Base-by-base conservation (phyloP, 2,113 vertebrate species). In the Perognathus longimembris region DNA sequence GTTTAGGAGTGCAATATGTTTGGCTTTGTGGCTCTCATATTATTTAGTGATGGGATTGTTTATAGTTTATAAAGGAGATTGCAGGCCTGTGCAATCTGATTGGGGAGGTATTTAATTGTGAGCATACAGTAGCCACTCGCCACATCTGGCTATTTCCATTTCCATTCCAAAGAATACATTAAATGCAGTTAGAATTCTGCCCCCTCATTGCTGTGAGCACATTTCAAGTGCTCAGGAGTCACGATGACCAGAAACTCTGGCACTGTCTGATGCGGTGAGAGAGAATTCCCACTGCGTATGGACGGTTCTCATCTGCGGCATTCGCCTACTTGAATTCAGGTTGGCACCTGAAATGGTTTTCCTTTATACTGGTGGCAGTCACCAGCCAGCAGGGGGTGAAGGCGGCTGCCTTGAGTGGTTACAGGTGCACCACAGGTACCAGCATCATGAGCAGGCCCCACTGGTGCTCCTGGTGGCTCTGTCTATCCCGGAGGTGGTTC, bases 141-240 rank as follows among this genome's bases (percentile, higher is more conserved):
- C 57, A 50, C 74, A 17, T n/a, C 66, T 75, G 38, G 57, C 26
- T 59, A 64, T 80, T 70, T 86, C 45, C 69, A 73, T 71, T 94
- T 80, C 22, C 28, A 83, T 73, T 59, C 66, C 57, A 84, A 38
- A 61, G 76, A 85, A 75, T 79, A 86, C 63, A 74, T 40, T 20
- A 88, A 90, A 50, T 92, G 32, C 61, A 92, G 78, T 93, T 64
- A 69, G 66, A 84, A 66, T 75, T 40, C 8, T 18, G 1, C 59
- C 77, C 34, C 15, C 82, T 17, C 14, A 38, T 24, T 24, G 20
- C 32, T 24, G 45, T n/a, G 69, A 64, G 5, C 36, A 42, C 57
- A 82, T 74, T 85, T 82, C 36, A 42, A 80, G n/a, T n/a, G 28
- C 34, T 87, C 45, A 59, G 20, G 3, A 73, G 45, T 9, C 21